Base-by-base conservation (phyloP, 2,113 vertebrate genomes). In the Perognathus longimembris region DNA sequence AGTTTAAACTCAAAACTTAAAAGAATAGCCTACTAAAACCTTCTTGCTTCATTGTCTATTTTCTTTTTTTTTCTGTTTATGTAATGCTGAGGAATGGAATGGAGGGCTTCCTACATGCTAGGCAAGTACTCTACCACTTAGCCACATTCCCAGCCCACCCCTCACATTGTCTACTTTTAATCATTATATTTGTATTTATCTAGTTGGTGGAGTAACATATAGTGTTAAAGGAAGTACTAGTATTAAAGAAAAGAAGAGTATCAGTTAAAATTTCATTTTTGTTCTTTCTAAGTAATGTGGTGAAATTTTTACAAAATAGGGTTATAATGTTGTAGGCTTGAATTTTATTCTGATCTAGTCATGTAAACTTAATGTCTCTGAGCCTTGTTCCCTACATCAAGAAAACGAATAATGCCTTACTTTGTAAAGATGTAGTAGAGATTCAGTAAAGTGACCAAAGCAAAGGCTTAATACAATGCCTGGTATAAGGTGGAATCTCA, bases 331-430 rank as follows among this genome's bases (percentile, higher is more conserved):
- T 18, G 20, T 24, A 66, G 21, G n/a, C 45, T 34, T 66, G 79
- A 66, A 10, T 57, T 76, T 90, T n/a, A 4, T 57, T 93, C 9
- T 80, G 24, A 78, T 38, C 9, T 24, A 61, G 7, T 54, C 75
- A 12, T n/a, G 0, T 66, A 79, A 79, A 32, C 64, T 45, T 50
- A 34, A 67, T 79, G 57, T 82, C 11, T 86, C 61, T 91, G 22
- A 91, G 45, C 30, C 63, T 87, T 42, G 3, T 8, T 76, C 45
- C 14, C 54, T 14, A 4, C 30, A 34, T 69, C 80, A 76, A 78
- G 45, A 76, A 67, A 90, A 69, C 20, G 38, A 88, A 61, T 70
- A 57, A 38, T 82, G 5, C 17, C 54, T 95, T 86, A 50, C 32
- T 38, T 74, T 28, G 75, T 26, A 59, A 30, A 34, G 17, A 21